These are phyloP conservation scores for Pelochelys cantorii DNA, from an alignment of 2,797 vertebrate genomes.

Conservation along the genomic window DNA sequence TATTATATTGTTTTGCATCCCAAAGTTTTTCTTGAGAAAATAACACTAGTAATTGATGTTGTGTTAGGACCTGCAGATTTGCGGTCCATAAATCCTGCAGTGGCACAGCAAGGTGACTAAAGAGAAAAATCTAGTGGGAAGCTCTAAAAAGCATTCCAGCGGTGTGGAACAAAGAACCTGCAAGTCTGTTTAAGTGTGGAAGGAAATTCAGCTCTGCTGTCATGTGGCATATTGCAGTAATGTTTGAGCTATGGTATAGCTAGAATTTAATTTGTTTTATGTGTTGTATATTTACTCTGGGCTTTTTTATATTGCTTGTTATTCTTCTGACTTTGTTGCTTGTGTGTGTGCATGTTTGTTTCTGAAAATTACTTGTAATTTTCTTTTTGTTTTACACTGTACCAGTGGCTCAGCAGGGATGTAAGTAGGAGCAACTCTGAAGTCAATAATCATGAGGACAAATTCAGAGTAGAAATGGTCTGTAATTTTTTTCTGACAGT, in stretches of 20 bases:
- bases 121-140: neutral
- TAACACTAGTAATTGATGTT: neutral
- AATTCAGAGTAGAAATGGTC: neutral
- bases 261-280: conserved; percentile 1
- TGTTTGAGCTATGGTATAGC: neutral
- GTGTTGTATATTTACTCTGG: neutral
- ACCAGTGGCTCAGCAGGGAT: neutral
- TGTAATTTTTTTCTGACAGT: accelerated
- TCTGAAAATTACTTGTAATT: neutral
- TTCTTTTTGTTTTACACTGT: neutral
- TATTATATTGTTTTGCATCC: neutral
- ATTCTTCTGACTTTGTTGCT: neutral
- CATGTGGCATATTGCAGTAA: neutral
- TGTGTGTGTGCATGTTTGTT: neutral
- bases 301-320: conserved; percentile 24
- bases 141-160: neutral
- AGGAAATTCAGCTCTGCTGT: neutral
- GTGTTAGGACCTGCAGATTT: neutral
- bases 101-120: neutral
- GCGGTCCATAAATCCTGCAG: neutral
- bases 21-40: neutral
- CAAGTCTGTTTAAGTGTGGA: neutral
- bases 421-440: neutral
- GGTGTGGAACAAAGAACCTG: neutral
- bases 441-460: neutral